A percentile compares a stretch with the other conserved stretches of the same genome.
Evolutionary conservation across 2,113 vertebrate genomes (phyloP).

Genomic region (Bubo scandiacus): DNA sequence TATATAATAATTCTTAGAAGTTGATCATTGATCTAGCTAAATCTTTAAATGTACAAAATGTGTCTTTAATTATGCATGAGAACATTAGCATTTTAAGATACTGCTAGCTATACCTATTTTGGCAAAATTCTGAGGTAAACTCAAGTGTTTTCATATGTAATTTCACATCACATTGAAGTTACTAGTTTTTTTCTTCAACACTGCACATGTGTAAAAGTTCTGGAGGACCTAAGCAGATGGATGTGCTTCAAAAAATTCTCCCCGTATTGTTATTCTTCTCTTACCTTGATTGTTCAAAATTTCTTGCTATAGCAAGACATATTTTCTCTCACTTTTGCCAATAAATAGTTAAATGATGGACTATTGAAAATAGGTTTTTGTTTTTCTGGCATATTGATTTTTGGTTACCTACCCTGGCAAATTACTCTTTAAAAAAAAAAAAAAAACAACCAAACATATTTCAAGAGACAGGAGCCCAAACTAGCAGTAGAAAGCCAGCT

Average conservation of each 20-base stretch:
- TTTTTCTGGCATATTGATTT: background rate
- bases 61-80: background rate
- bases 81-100: background rate
- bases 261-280: background rate
- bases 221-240: background rate
- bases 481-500: background rate
- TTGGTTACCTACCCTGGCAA: background rate
- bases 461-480: background rate
- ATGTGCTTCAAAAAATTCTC: slow-evolving; percentile 2
- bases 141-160: background rate
- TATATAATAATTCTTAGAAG: background rate
- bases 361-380: background rate
- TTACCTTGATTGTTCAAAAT: background rate
- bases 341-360: background rate
- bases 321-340: background rate
- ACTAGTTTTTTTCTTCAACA: background rate
- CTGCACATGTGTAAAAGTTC: background rate
- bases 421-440: background rate
- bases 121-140: background rate
- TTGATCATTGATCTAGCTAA: background rate
- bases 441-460: background rate
- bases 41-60: background rate
- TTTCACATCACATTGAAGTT: background rate
- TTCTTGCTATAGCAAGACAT: background rate
- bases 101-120: background rate